A percentile compares a stretch with the other conserved stretches of the same genome.
Evolutionary conservation across 2,113 vertebrate genomes (phyloP).

Genomic region (Diadophis punctatus): DNA sequence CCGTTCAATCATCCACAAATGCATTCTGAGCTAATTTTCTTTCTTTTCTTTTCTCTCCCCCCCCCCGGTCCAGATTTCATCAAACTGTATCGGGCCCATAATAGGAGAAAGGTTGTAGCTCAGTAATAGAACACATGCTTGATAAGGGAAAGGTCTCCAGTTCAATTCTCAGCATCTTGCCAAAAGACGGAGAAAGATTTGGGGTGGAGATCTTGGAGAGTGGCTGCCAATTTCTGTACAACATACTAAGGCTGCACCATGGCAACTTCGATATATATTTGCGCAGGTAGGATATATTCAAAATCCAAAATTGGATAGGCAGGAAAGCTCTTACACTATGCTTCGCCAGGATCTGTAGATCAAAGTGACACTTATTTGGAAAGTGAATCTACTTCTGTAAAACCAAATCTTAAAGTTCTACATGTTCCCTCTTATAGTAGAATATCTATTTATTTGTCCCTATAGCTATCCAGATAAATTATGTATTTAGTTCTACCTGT

Average conservation of each 20-base stretch:
- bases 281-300: background rate
- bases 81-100: slow-evolving; percentile 15
- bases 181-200: background rate
- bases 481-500: background rate
- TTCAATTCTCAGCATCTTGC: background rate
- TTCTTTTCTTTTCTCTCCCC: background rate
- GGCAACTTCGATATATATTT: background rate
- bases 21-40: slow-evolving; percentile 36
- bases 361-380: background rate
- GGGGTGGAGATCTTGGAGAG: background rate
- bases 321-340: background rate
- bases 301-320: background rate
- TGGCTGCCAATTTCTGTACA: no score
- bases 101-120: background rate
- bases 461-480: background rate
- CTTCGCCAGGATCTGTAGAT: fast-evolving
- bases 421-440: background rate
- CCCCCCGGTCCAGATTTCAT: slow-evolving; percentile 39
- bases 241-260: background rate
- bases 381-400: background rate
- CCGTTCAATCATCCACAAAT: slow-evolving; percentile 38
- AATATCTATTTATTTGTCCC: background rate
- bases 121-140: background rate
- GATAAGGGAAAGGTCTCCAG: background rate
- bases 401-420: background rate